These are phyloP conservation scores for Salvelinus namaycush DNA, from an alignment of 2,113 vertebrate species.

Conservation along the genomic window DNA sequence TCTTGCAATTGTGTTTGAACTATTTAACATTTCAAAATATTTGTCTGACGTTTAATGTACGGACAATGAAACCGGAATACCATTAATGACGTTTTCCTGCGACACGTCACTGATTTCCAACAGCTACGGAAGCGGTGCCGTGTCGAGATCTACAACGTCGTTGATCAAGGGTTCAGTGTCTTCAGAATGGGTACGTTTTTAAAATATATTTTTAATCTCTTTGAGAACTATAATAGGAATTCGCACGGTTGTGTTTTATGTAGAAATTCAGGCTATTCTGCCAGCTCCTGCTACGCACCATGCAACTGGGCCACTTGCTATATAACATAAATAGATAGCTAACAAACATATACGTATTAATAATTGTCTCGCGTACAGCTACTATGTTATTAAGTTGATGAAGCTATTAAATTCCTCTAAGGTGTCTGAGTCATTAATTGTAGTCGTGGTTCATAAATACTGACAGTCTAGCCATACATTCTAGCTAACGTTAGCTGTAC, in stretches of 20 bases:
- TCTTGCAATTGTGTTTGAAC: background rate
- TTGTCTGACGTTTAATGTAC: background rate
- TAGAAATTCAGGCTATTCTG: background rate
- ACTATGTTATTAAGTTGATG: background rate
- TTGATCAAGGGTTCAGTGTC: background rate
- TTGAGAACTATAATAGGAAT: background rate
- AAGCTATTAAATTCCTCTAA: background rate
- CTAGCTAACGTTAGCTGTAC: too few relatives aligned
- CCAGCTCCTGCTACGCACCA: background rate
- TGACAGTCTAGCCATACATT: too few relatives aligned
- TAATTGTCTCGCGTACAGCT: background rate
- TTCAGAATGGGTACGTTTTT: conserved; percentile 3
- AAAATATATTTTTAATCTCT: background rate
- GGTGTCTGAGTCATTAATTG: too few relatives aligned
- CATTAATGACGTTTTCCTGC: background rate
- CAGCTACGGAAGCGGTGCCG: background rate
- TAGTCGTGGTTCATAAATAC: too few relatives aligned
- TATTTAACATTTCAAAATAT: background rate
- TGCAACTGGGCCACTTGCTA: background rate
- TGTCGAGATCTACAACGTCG: background rate
- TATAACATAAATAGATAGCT: background rate
- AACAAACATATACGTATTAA: background rate
- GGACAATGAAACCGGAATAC: background rate
- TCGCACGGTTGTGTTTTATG: background rate
- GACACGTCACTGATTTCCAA: conserved; percentile 14